Conservation (phyloP, 1,140 invertebrate genomes). For the Cyrtorhinus lividipennis region DNA sequence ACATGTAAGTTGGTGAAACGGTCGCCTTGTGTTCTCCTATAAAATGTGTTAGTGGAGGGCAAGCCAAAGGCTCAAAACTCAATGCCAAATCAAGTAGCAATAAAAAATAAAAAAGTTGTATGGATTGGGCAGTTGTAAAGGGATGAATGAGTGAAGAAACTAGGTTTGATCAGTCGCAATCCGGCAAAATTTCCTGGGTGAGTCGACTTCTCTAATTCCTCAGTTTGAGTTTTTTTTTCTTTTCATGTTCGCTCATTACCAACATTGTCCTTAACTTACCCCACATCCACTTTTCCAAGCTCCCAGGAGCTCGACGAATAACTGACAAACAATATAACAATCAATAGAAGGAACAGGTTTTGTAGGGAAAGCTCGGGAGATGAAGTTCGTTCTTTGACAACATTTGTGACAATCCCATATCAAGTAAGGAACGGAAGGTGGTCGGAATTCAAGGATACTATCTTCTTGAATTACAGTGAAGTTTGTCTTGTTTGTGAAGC, state of each 20-base stretch:
- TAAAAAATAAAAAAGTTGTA: no score
- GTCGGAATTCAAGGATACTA: no score
- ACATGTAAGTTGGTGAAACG: background rate
- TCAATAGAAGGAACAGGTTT: slow-evolving; percentile 1
- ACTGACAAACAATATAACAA: slow-evolving; percentile 2
- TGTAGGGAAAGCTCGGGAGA: no score
- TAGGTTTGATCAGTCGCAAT: no score
- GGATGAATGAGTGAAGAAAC: no score
- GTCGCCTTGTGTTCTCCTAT: slow-evolving; percentile 2
- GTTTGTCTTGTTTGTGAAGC: no score
- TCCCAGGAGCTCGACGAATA: background rate
- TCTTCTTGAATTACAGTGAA: no score
- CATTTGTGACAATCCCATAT: no score
- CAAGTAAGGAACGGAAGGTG: no score
- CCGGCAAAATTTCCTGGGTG: no score
- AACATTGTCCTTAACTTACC: slow-evolving; percentile 1
- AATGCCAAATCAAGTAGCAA: background rate
- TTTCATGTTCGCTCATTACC: slow-evolving; percentile 3
- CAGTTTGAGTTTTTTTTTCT: background rate
- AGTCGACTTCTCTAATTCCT: background rate
- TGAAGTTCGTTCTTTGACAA: no score
- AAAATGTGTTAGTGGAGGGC: background rate
- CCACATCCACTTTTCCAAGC: slow-evolving; percentile 1
- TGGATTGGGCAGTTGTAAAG: no score
- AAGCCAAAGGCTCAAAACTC: background rate